Percentiles rank a stretch among this genome's conserved stretches.
Conservation (phyloP, 2,888 invertebrate species). For the Amphipyra tragopoginis region DNA sequence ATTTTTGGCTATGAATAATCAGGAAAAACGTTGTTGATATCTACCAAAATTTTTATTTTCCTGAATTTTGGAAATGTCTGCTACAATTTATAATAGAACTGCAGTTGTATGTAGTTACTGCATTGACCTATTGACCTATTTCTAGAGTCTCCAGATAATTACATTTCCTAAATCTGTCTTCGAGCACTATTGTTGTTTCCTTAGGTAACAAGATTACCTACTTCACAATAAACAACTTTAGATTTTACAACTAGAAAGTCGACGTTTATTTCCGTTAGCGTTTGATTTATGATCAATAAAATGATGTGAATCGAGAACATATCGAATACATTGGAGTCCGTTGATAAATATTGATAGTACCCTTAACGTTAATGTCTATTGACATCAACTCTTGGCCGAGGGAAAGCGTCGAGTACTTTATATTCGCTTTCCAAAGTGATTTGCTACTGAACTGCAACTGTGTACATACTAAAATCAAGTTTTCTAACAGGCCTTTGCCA, state of each 20-base stretch:
- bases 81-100: neutral
- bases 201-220: slow-evolving; percentile 15
- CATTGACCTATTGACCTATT: neutral
- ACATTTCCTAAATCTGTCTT: neutral
- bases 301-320: slow-evolving; percentile 51
- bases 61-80: neutral
- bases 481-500: slow-evolving; percentile 27
- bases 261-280: slow-evolving; percentile 39
- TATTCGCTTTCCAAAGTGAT: slow-evolving; percentile 66
- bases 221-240: slow-evolving; percentile 23
- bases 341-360: slow-evolving; percentile 59
- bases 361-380: slow-evolving; percentile 57
- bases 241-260: slow-evolving; percentile 56
- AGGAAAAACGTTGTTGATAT: neutral
- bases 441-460: slow-evolving; percentile 52
- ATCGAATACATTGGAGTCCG: slow-evolving; percentile 46
- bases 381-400: slow-evolving; percentile 48
- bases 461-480: slow-evolving; percentile 31
- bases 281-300: slow-evolving; percentile 52
- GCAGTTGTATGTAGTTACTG: neutral
- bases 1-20: slow-evolving; percentile 1
- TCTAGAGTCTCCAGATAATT: neutral
- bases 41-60: neutral
- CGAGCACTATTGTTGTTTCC: slow-evolving; percentile 1
- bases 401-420: slow-evolving; percentile 65